Evolutionary conservation across 2,797 vertebrate genomes (phyloP).

Genomic region (Gymnodraco acuticeps): DNA sequence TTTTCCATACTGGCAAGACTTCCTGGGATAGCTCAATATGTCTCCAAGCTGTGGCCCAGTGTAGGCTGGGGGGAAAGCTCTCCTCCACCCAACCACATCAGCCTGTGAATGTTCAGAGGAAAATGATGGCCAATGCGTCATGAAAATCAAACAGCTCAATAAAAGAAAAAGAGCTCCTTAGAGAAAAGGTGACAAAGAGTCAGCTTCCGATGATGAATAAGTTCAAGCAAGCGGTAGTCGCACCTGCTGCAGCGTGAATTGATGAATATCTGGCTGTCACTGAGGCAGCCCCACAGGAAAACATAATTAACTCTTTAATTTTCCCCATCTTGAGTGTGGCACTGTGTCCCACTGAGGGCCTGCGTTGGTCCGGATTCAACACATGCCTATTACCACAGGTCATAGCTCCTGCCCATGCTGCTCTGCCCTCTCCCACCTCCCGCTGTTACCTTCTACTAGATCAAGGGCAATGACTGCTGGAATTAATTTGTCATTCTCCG

Average conservation of each 20-base stretch:
- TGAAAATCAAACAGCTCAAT: slow-evolving; percentile 50
- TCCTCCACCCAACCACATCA: slow-evolving; percentile 35
- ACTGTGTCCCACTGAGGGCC: slow-evolving; percentile 40
- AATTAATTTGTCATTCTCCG: slow-evolving; percentile 22
- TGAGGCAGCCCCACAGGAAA: slow-evolving; percentile 57
- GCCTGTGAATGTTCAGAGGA: slow-evolving; percentile 34
- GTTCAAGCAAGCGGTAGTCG: slow-evolving; percentile 36
- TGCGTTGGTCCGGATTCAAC: slow-evolving; percentile 57
- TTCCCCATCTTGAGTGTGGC: slow-evolving; percentile 55
- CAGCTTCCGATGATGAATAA: slow-evolving; percentile 40
- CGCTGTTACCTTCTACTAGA: not conserved
- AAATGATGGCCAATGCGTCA: slow-evolving; percentile 52
- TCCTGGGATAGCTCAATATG: slow-evolving; percentile 63
- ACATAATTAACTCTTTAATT: slow-evolving; percentile 71
- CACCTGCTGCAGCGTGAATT: slow-evolving; percentile 63
- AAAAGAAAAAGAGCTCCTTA: slow-evolving; percentile 25
- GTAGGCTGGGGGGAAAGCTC: slow-evolving; percentile 29
- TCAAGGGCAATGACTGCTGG: slow-evolving; percentile 10
- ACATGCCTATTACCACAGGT: slow-evolving; percentile 66
- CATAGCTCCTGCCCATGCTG: slow-evolving; percentile 32
- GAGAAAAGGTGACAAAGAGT: slow-evolving; percentile 42
- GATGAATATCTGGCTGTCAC: slow-evolving; percentile 74
- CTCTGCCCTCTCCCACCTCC: not conserved
- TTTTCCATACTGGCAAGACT: slow-evolving; percentile 71
- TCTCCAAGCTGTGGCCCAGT: slow-evolving; percentile 38